These are phyloP conservation scores for Bombus vancouverensis DNA, from an alignment of 1,140 invertebrate species.

Conservation along the genomic window DNA sequence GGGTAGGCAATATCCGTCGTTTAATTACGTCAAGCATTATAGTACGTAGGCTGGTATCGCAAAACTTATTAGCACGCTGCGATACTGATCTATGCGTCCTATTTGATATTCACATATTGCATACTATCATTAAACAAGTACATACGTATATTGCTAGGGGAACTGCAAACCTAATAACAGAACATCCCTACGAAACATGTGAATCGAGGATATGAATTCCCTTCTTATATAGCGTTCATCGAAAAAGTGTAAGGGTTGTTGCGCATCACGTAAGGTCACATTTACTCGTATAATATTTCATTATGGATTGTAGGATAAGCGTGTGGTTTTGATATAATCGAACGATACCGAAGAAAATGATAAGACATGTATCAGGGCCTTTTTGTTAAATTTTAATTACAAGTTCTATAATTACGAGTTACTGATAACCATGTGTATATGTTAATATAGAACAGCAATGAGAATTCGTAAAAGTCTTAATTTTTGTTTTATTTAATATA, in stretches of 20 bases:
- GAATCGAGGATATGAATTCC: neutral
- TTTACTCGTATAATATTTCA: neutral
- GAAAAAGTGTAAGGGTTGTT: neutral
- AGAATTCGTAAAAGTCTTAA: neutral
- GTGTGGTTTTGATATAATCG: too few relatives aligned
- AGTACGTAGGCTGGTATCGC: neutral
- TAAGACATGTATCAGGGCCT: too few relatives aligned
- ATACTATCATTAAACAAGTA: slow-evolving; percentile 20
- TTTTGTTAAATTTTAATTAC: too few relatives aligned
- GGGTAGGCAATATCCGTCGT: slow-evolving; percentile 15
- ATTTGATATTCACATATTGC: slow-evolving; percentile 41
- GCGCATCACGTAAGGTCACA: neutral
- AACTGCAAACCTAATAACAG: slow-evolving; percentile 13
- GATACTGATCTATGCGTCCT: slow-evolving; percentile 21
- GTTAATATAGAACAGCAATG: neutral
- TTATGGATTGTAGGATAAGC: neutral
- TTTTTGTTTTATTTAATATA: neutral
- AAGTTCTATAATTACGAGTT: too few relatives aligned
- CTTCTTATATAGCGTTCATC: neutral
- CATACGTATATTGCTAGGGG: neutral
- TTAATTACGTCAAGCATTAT: slow-evolving; percentile 28
- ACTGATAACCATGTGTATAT: neutral
- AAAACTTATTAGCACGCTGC: slow-evolving; percentile 25
- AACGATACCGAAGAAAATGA: neutral
- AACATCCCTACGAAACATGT: neutral